A percentile compares a stretch with the other conserved stretches of the same genome.
Evolutionary conservation across 2,113 vertebrate genomes (phyloP).

Genomic region (Spermophilus dauricus): DNA sequence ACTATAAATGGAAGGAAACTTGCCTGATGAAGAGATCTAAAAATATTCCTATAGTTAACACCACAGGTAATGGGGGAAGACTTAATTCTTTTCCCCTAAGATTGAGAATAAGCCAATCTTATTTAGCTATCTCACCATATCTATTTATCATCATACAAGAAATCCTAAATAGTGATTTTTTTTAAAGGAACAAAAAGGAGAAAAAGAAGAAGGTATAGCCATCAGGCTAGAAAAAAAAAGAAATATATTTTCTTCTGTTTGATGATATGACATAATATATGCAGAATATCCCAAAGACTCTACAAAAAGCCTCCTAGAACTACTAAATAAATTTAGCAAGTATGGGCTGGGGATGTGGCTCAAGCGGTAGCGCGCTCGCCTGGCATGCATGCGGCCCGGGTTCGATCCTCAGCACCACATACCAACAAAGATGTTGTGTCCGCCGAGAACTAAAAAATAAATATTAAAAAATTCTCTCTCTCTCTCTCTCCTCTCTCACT

Average conservation of each 20-base stretch:
- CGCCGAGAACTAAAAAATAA: too few species aligned
- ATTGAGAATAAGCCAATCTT: neutral
- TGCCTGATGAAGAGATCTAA: neutral
- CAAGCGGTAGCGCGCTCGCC: too few species aligned
- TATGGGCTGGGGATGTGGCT: too few species aligned
- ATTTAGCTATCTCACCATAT: neutral
- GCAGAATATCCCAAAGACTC: neutral
- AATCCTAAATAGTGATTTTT: neutral
- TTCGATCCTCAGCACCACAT: too few species aligned
- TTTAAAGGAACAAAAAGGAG: neutral
- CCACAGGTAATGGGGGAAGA: neutral
- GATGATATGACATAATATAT: neutral
- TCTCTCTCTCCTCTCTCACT: too few species aligned
- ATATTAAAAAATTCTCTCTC: too few species aligned
- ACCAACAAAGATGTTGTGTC: too few species aligned
- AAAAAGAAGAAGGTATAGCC: neutral
- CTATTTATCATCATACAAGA: neutral
- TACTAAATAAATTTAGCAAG: neutral
- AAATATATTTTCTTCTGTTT: neutral
- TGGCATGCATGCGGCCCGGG: too few species aligned
- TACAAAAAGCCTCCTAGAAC: neutral
- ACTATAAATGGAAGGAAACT: neutral
- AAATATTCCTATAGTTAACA: neutral
- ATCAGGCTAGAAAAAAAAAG: neutral
- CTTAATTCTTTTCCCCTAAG: neutral